phyloP scores from a whole-genome alignment of 2,888 invertebrate species.

The Ectemnius continuus region DNA sequence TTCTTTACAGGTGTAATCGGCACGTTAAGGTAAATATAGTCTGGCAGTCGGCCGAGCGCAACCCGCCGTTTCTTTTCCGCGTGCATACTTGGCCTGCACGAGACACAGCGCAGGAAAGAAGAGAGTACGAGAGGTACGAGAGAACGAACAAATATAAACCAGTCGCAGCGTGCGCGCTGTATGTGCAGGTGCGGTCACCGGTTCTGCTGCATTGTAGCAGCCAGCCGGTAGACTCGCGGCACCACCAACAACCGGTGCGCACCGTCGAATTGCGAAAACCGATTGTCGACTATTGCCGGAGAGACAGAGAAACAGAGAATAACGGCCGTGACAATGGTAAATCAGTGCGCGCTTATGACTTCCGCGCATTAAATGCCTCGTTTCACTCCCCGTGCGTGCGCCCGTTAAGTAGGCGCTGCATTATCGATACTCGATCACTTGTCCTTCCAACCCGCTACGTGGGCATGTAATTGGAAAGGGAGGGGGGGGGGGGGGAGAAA shows the following conservation, averaged over 20 bases:
- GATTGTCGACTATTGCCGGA: conserved; percentile 32
- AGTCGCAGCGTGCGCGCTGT: conserved; percentile 23
- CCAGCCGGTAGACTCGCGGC: neutral
- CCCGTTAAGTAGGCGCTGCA: conserved; percentile 28
- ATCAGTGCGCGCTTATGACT: conserved; percentile 54
- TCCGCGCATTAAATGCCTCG: conserved; percentile 43
- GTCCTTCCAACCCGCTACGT: conserved; percentile 42
- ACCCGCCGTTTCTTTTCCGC: conserved; percentile 68
- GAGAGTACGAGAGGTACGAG: conserved; percentile 42
- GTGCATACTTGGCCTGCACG: conserved; percentile 65
- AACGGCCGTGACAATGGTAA: conserved; percentile 63
- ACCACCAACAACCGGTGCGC: conserved; percentile 2
- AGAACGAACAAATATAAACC: conserved; percentile 58
- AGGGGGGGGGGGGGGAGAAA: neutral
- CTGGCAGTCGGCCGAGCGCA: conserved; percentile 72
- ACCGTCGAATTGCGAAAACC: conserved; percentile 50
- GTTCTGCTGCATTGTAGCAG: conserved; percentile 45
- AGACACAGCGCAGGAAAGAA: conserved; percentile 58
- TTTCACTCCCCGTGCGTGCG: conserved; percentile 12
- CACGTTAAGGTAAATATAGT: conserved; percentile 73
- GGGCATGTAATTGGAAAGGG: conserved; percentile 47
- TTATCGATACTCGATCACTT: conserved; percentile 40
- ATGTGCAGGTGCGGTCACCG: conserved; percentile 63
- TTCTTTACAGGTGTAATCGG: conserved; percentile 70
- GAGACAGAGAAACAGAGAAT: conserved; percentile 25